Base-by-base conservation (phyloP, 1,140 invertebrate species). In the Epicauta chinensis region DNA sequence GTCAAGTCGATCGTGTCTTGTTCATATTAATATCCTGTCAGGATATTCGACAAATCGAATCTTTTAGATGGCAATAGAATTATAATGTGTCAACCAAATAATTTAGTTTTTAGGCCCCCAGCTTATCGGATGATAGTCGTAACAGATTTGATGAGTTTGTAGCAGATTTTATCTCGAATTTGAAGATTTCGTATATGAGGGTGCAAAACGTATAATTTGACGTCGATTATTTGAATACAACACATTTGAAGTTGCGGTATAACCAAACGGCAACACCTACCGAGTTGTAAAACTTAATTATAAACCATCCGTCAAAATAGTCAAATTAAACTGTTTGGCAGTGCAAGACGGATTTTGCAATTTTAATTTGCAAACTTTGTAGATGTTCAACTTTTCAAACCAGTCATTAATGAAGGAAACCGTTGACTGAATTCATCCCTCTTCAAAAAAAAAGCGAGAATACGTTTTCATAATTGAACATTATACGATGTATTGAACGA, bases 281-380 rank as follows among this genome's bases (percentile, higher is more conserved):
- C 38, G 48, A 54, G 52, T 54, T 54, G 52, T 49, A 54, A 54
- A 54, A 54, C 52, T 54, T 54, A 54, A 54, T 54, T 54, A 54
- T 47, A 44, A 54, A 54, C 48, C 52, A 37, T 45, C 48, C 38
- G 48, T 54, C 48, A 46, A 54, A 49, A 54, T 54, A 54, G 45
- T 54, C 44, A 42, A 54, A 38, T 49, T 54, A 54, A 54, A 49
- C 45, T 49, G 52, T 54, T 54, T 54, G 45, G 45, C 39, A 44
- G 37, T 43, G 52, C 45, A 54, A 54, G 52, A 54, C 52, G 49
- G 45, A 54, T 54, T 54, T 54, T 54, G 52, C 52, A 54, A 54
- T 54, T 54, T 54, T 54, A 54, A 54, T 54, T 54, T 54, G 46
- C 32, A 54, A 54, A 54, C 52, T 54, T 54, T 49, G 45, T 32